phyloP scores from a whole-genome alignment of 64 coral and sea anemone genomes.

The Pocillopora verrucosa region DNA sequence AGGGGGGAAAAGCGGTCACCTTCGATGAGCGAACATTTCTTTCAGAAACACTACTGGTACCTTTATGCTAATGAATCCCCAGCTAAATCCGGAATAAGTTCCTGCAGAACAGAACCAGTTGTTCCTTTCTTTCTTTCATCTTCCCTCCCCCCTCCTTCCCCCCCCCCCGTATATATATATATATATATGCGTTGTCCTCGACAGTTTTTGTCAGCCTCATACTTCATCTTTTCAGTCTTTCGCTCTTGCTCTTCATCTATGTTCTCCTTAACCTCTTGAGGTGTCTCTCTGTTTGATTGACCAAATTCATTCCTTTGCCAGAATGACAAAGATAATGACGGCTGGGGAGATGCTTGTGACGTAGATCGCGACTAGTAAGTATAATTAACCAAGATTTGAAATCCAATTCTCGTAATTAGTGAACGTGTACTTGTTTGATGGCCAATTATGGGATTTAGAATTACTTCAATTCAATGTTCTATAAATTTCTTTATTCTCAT shows the following conservation, averaged over 20 bases:
- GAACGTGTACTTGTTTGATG: too few species aligned
- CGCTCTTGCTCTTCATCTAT: not conserved
- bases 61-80: too few species aligned
- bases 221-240: not conserved
- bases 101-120: too few species aligned
- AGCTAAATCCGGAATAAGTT: too few species aligned
- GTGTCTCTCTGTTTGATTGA: not conserved
- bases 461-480: too few species aligned
- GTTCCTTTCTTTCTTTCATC: not conserved
- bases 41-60: too few species aligned
- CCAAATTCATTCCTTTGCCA: not conserved
- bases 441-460: too few species aligned
- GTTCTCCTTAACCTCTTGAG: not conserved
- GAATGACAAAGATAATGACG: constrained; percentile 78
- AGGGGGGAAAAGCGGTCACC: too few species aligned
- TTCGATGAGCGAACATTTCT: too few species aligned
- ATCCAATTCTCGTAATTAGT: not conserved
- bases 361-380: constrained; percentile 67
- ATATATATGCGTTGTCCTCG: not conserved
- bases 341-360: constrained; percentile 85
- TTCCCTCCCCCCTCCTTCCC: not conserved
- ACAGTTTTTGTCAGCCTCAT: not conserved
- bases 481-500: too few species aligned
- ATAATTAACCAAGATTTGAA: not conserved
- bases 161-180: too few species aligned